phyloP scores from a whole-genome alignment of 2,888 invertebrate genomes.

The Eristalis arbustorum region DNA sequence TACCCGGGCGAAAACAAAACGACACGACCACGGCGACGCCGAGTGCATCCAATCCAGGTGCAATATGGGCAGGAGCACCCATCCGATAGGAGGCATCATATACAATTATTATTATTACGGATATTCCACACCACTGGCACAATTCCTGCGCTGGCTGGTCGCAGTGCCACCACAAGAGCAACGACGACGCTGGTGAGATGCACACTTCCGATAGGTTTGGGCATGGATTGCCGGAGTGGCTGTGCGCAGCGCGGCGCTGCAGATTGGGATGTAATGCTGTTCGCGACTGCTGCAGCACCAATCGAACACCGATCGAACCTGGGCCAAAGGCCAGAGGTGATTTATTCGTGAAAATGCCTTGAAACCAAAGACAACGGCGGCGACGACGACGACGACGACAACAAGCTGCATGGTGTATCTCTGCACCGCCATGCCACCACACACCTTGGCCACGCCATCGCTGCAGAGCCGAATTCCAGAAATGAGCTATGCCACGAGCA shows the following conservation, averaged over 20 bases:
- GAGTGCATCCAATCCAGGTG: constrained; percentile 50
- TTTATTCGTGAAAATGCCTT: constrained; percentile 67
- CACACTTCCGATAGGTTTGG: constrained; percentile 66
- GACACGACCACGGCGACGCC: background rate
- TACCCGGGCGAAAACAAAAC: constrained; percentile 35
- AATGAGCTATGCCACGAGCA: constrained; percentile 55
- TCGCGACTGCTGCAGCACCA: constrained; percentile 59
- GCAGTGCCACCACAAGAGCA: constrained; percentile 33
- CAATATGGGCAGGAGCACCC: constrained; percentile 55
- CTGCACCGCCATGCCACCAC: constrained; percentile 6
- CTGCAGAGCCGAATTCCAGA: constrained; percentile 19
- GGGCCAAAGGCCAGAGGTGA: constrained; percentile 69
- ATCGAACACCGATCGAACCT: constrained; percentile 66
- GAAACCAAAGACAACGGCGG: constrained; percentile 27
- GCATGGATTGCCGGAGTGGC: constrained; percentile 42
- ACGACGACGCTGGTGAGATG: constrained; percentile 31
- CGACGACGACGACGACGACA: constrained; percentile 21
- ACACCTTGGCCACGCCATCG: background rate
- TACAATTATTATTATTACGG: constrained; percentile 69
- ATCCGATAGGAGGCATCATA: constrained; percentile 36
- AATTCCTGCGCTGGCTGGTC: constrained; percentile 37
- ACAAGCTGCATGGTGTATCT: constrained; percentile 5
- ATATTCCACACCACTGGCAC: constrained; percentile 67
- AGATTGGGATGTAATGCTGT: constrained; percentile 64
- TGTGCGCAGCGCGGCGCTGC: background rate